Evolutionary conservation across 37 sponge, comb jelly and placozoan species (phyloP), one percentile per base, ranked within the genome.

Genomic region (Tethya wilhelma): DNA sequence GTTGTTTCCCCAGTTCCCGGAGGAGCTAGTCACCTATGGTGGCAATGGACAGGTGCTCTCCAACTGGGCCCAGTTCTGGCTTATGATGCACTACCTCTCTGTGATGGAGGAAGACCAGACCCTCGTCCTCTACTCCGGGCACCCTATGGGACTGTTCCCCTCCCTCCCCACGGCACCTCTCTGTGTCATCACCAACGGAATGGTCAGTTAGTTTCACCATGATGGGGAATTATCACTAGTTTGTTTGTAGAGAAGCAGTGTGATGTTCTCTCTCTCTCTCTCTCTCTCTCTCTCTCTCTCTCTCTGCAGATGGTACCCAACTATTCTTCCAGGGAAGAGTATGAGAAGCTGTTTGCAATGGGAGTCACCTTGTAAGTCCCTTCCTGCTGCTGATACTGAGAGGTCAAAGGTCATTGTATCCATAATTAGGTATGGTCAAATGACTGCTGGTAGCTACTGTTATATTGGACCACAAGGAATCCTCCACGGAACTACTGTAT

Each of bases 401-500:
- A n/a, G n/a, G n/a, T n/a, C n/a, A n/a, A n/a, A n/a, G n/a, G n/a
- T n/a, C 25, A 63, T 9, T 63, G 31, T 29, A 26, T 22, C 20
- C 64, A 29, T 14, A 36, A 9, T 4, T 42, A 86, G 87, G 91
- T 98, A 96, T 70, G 99, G 99, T 7, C 99, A 98, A 78, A 98
- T 98, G 99, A 98, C 99, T 14, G 99, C 99, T 4, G 99, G 99
- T 23, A 98, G 99, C 68, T 98, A 98, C 79, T 93, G 92, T 77
- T 98, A 96, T 84, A 98, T 98, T 39, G 99, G 99, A n/a, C 99
- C 99, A 1, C 99, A 98, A 81, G 99, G 99, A 22, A 98, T 98
- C 40, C 96, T 98, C n/a, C 99, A 98, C 73, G 99, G 99, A 17
- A 98, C 99, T 0, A 93, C 96, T 3, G 94, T 96, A 68, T 44